Percentiles rank a stretch among this genome's conserved stretches.
These are phyloP conservation scores for Gasterosteus nipponicus DNA, from an alignment of 2,113 vertebrate species.

Conservation along the genomic window DNA sequence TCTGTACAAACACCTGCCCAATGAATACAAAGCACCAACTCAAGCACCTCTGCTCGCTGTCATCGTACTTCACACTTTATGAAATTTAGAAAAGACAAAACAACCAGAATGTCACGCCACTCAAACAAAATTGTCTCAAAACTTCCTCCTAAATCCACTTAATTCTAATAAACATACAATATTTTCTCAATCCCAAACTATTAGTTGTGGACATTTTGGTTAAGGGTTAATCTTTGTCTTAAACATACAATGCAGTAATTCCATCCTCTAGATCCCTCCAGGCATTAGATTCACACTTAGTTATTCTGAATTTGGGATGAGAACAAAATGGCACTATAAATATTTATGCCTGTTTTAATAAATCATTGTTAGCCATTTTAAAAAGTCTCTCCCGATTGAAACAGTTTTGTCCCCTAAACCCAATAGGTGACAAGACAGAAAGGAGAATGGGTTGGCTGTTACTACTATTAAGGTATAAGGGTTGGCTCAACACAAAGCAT, in stretches of 20 bases:
- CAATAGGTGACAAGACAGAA: not conserved
- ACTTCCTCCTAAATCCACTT: not conserved
- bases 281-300: not conserved
- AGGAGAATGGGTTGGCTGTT: not conserved
- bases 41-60: not conserved
- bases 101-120: not conserved
- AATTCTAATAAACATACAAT: too few species aligned
- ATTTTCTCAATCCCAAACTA: not conserved
- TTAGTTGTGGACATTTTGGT: not conserved
- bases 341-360: too few species aligned
- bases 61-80: not conserved
- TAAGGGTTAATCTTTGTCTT: not conserved
- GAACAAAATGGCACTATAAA: too few species aligned
- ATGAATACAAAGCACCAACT: constrained; percentile 20
- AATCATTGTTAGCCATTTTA: too few species aligned
- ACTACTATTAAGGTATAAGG: not conserved
- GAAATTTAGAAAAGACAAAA: not conserved
- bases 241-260: not conserved
- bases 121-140: not conserved
- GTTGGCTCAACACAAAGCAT: not conserved
- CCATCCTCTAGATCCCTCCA: not conserved
- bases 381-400: not conserved
- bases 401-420: not conserved
- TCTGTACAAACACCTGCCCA: constrained; percentile 36
- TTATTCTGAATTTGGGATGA: too few species aligned